Evolutionary conservation across 2,797 vertebrate species (phyloP).

Genomic region (Glyptemys insculpta): DNA sequence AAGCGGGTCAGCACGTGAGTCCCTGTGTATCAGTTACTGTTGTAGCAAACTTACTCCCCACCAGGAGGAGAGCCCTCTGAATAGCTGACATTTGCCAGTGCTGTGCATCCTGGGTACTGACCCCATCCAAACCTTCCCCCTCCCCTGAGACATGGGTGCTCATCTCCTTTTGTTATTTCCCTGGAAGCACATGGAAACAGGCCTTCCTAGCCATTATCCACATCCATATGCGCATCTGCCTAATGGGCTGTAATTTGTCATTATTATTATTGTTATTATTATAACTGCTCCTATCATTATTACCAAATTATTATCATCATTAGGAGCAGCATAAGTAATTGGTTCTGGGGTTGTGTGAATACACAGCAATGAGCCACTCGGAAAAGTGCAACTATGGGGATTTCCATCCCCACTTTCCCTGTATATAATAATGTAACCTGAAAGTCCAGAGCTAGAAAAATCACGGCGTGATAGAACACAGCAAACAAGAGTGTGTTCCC

Average conservation of each 20-base stretch:
- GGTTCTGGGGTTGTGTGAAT: neutral
- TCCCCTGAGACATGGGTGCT: too few species aligned
- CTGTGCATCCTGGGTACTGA: neutral
- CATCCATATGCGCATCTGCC: neutral
- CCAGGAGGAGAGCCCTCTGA: neutral
- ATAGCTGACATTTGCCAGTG: too few species aligned
- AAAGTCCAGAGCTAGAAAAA: neutral
- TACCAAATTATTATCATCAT: neutral
- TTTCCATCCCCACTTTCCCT: neutral
- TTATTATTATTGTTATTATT: conserved; percentile 10
- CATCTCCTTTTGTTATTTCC: neutral
- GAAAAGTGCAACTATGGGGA: neutral
- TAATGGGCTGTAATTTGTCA: neutral
- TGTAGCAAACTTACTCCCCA: neutral
- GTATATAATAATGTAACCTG: neutral
- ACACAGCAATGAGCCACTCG: neutral
- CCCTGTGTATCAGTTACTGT: neutral
- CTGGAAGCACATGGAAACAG: neutral
- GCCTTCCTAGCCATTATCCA: neutral
- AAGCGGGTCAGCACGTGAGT: neutral
- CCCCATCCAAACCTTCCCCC: too few species aligned
- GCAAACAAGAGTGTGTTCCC: neutral
- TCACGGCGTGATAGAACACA: neutral
- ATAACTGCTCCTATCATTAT: neutral
- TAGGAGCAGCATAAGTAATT: neutral